A percentile compares a stretch with the other conserved stretches of the same genome.
Evolutionary conservation across 2,113 vertebrate genomes (phyloP).

Genomic region (Ophiodon elongatus): DNA sequence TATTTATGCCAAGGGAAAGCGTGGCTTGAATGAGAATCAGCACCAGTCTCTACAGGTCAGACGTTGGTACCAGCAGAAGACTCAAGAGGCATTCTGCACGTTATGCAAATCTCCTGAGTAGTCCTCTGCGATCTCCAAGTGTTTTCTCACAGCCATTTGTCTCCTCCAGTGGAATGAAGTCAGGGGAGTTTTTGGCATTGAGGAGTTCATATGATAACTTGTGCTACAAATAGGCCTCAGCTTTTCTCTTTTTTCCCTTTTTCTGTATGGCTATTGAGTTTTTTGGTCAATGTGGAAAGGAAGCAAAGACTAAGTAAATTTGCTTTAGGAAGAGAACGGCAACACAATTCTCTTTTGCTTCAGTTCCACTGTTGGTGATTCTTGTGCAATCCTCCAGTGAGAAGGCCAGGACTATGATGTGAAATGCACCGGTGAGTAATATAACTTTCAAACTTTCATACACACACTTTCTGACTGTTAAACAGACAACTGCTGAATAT

Average conservation of each 20-base stretch:
- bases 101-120: slow-evolving; percentile 36
- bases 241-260: slow-evolving; percentile 10
- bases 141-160: slow-evolving; percentile 32
- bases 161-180: slow-evolving; percentile 40
- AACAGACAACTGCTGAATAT: background rate
- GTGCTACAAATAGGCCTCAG: slow-evolving; percentile 33
- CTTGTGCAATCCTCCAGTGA: slow-evolving; percentile 1
- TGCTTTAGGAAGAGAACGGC: slow-evolving; percentile 10
- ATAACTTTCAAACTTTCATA: slow-evolving; percentile 25
- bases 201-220: slow-evolving; percentile 32
- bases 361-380: slow-evolving; percentile 31
- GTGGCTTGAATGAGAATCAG: slow-evolving; percentile 75
- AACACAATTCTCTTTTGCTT: background rate
- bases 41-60: slow-evolving; percentile 63
- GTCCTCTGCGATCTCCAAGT: slow-evolving; percentile 36
- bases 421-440: slow-evolving; percentile 64
- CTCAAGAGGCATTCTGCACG: slow-evolving; percentile 48
- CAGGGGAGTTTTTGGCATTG: slow-evolving; percentile 28
- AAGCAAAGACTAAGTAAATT: slow-evolving; percentile 17
- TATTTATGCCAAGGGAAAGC: slow-evolving; percentile 54
- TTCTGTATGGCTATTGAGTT: slow-evolving; percentile 1
- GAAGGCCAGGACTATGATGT: slow-evolving; percentile 14
- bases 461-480: slow-evolving; percentile 2
- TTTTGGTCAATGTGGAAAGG: slow-evolving; percentile 1
- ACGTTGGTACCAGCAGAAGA: slow-evolving; percentile 63